These are phyloP conservation scores for Gymnosoma rotundatum DNA, from an alignment of 2,888 invertebrate genomes.

Conservation along the genomic window DNA sequence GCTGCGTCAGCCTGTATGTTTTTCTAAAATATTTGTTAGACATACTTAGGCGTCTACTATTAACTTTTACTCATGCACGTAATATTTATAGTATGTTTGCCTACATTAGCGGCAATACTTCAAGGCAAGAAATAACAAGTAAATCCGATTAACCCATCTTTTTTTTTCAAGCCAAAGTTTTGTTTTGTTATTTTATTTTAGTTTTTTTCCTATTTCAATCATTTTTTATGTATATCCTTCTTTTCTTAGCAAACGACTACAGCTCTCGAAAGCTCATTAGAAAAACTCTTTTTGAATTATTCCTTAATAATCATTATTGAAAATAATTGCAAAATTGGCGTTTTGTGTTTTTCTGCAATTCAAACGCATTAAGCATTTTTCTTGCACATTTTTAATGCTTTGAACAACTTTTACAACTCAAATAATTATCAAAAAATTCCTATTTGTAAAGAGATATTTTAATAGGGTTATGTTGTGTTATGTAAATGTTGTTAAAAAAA, in stretches of 20 bases:
- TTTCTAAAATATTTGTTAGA: slow-evolving; percentile 22
- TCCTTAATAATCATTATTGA: too few species aligned
- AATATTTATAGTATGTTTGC: slow-evolving; percentile 33
- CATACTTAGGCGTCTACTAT: slow-evolving; percentile 8
- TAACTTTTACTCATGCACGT: slow-evolving; percentile 9
- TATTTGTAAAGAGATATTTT: too few species aligned
- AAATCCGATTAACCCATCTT: slow-evolving; percentile 66
- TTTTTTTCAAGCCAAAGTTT: slow-evolving; percentile 25
- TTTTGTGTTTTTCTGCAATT: too few species aligned
- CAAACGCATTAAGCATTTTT: too few species aligned
- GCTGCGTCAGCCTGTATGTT: background rate
- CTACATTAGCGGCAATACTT: slow-evolving; percentile 59
- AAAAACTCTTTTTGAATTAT: too few species aligned
- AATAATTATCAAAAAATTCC: too few species aligned
- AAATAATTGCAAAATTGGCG: too few species aligned
- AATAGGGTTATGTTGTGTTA: too few species aligned
- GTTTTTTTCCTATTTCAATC: slow-evolving; percentile 6
- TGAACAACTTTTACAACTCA: too few species aligned
- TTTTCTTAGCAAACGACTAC: background rate
- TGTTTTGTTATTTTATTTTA: slow-evolving; percentile 7
- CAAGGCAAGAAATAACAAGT: slow-evolving; percentile 57
- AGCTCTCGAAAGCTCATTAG: too few species aligned
- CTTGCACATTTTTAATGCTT: too few species aligned
- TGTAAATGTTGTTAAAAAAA: too few species aligned
- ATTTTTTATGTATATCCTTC: background rate